These are phyloP conservation scores for Dryocosmus kuriphilus DNA, from an alignment of 2,888 invertebrate genomes.

Conservation along the genomic window DNA sequence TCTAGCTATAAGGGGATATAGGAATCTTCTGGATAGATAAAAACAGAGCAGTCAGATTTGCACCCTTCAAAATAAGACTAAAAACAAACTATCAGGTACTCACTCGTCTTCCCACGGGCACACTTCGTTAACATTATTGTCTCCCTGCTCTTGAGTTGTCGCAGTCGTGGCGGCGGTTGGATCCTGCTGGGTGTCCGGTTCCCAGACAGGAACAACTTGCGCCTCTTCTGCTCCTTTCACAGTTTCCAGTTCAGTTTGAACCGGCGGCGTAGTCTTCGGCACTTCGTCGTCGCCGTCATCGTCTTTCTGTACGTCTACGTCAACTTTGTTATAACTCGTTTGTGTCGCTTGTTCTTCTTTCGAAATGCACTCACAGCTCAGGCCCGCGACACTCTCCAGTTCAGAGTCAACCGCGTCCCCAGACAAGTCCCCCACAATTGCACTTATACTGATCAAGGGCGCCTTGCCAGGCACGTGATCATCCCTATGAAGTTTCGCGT, in stretches of 20 bases:
- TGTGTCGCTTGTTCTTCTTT: conserved; percentile 43
- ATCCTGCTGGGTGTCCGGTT: conserved; percentile 73
- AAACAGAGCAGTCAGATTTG: not conserved
- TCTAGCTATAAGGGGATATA: too few species aligned
- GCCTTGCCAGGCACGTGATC: conserved; percentile 68
- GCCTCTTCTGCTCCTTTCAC: conserved; percentile 84
- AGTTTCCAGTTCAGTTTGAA: conserved; percentile 74
- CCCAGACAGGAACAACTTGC: conserved; percentile 73
- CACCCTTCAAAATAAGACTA: not conserved
- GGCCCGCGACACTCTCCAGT: conserved; percentile 39
- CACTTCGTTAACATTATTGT: conserved; percentile 87
- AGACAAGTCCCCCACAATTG: conserved; percentile 82
- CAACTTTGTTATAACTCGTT: conserved; percentile 42
- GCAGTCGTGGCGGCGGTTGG: conserved; percentile 58
- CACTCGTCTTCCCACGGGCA: conserved; percentile 98
- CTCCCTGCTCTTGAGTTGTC: conserved; percentile 72
- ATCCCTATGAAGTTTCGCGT: conserved; percentile 8
- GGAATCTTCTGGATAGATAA: too few species aligned
- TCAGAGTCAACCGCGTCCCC: conserved; percentile 53
- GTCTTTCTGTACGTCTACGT: conserved; percentile 34
- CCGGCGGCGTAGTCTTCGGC: conserved; percentile 81
- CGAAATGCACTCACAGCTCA: conserved; percentile 32
- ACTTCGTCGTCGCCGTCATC: conserved; percentile 68
- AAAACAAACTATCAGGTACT: conserved; percentile 78
- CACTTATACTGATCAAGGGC: conserved; percentile 86